Evolutionary conservation across 1,140 invertebrate species (phyloP), one percentile per base, ranked within the genome.

Genomic region (Camponotus pennsylvanicus): DNA sequence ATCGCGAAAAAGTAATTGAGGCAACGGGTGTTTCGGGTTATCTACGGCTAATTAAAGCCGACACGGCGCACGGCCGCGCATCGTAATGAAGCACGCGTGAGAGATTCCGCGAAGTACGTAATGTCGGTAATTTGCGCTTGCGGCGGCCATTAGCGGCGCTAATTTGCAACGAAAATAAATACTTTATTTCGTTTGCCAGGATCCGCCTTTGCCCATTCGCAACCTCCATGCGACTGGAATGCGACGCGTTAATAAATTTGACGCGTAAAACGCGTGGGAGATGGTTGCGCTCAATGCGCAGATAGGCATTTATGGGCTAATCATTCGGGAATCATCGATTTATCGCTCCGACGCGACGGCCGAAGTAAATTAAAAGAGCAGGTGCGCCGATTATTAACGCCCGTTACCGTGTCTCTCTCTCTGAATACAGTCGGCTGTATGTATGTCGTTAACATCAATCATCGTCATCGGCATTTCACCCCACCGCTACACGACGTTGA

Each of bases 241-340:
- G 42, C 32, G 45, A 55, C 34, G 34, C 55, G 76, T 66, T 84
- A 80, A 86, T 82, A 82, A 87, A 64, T 76, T 55, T 57, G 63
- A 88, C 85, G 78, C 71, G 75, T 42, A 75, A 61, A 71, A 42
- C 37, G 32, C 73, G 59, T 57, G 34, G 59, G 37, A 52, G 71
- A 73, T 69, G 73, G 79, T 78, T 82, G 71, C 87, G 88, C 80
- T 91, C 84, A 88, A 91, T 85, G 90, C 75, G 61, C 69, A 82
- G 91, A 92, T 92, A 92, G 90, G 88, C 89, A 88, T 91, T 92
- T 89, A 89, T 90, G 88, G 86, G 78, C 86, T 87, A 91, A 91
- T 92, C 86, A 84, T 88, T 92, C 86, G 84, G 66, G 83, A 85
- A 91, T 91, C 89, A 89, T 89, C 89, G 89, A 90, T 89, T 87